These are phyloP conservation scores for Okamejei kenojei DNA, from an alignment of 2,797 vertebrate species.

Conservation along the genomic window DNA sequence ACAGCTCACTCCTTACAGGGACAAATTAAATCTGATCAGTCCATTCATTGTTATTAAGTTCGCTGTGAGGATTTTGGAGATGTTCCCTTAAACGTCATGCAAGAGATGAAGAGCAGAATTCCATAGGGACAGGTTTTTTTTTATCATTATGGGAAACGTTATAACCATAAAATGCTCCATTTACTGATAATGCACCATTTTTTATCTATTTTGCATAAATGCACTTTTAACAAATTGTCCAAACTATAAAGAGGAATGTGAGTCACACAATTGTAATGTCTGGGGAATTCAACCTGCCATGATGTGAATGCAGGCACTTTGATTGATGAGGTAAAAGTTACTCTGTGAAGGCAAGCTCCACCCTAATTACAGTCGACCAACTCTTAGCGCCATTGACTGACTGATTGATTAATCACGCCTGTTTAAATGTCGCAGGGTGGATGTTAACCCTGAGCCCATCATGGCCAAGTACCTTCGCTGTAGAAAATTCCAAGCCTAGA, in stretches of 20 bases:
- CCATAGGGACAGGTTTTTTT: conserved; percentile 71
- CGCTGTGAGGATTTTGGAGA: conserved; percentile 24
- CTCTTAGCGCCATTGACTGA: not conserved
- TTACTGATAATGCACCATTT: conserved; percentile 77
- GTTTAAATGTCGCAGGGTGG: not conserved
- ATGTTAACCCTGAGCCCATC: not conserved
- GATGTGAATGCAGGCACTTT: conserved; percentile 12
- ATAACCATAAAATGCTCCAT: conserved; percentile 84
- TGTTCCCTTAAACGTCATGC: conserved; percentile 42
- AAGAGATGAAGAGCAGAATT: conserved; percentile 72
- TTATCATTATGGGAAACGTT: conserved; percentile 83
- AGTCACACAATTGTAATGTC: conserved; percentile 44
- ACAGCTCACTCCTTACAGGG: conserved; percentile 25
- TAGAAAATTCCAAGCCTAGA: not conserved
- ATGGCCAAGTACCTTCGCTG: not conserved
- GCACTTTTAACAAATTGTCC: conserved; percentile 75
- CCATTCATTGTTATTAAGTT: conserved; percentile 28
- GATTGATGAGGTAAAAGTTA: conserved; percentile 17
- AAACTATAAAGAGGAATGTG: conserved; percentile 83
- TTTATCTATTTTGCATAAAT: conserved; percentile 88
- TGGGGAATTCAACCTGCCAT: conserved; percentile 31
- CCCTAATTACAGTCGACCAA: conserved; percentile 20
- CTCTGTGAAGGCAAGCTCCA: conserved; percentile 24
- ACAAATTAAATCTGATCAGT: conserved; percentile 27
- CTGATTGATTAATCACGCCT: conserved; percentile 9